Percentiles rank a stretch among this genome's conserved stretches.
Conservation (phyloP, 2,888 invertebrate species). For the Fragum whitleyi region DNA sequence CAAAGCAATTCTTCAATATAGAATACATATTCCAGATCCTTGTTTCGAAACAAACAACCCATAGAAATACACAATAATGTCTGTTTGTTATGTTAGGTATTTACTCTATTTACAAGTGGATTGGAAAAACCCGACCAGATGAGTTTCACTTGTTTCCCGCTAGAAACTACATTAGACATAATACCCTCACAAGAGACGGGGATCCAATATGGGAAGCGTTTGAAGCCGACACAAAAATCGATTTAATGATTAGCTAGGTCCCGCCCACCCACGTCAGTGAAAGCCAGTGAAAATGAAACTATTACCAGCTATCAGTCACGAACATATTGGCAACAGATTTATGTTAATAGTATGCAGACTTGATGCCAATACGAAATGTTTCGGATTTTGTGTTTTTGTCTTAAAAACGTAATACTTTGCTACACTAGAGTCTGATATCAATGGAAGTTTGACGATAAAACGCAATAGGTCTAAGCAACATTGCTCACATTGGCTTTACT, state of each 20-base stretch:
- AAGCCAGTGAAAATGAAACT: conserved; percentile 40
- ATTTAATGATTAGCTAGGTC: conserved; percentile 40
- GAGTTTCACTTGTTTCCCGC: conserved; percentile 17
- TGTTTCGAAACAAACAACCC: background rate
- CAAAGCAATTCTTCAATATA: background rate
- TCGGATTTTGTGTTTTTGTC: background rate
- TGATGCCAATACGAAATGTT: background rate
- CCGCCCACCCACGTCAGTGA: conserved; percentile 35
- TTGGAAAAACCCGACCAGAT: conserved; percentile 20
- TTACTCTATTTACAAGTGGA: conserved; percentile 17
- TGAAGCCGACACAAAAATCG: conserved; percentile 23
- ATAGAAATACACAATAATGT: background rate
- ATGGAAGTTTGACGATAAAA: too few species aligned
- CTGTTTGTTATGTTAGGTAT: conserved; percentile 22
- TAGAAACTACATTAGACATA: conserved; percentile 17
- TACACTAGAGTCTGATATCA: too few species aligned
- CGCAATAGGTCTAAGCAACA: too few species aligned
- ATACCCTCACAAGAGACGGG: background rate
- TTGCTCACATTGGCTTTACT: too few species aligned
- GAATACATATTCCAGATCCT: background rate
- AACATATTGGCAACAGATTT: conserved; percentile 36
- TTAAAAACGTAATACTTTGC: background rate
- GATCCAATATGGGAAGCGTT: conserved; percentile 19
- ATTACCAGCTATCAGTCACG: conserved; percentile 20
- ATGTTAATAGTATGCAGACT: conserved; percentile 49